These are phyloP conservation scores for Physella acuta DNA, from an alignment of 1,140 invertebrate genomes.

Conservation along the genomic window DNA sequence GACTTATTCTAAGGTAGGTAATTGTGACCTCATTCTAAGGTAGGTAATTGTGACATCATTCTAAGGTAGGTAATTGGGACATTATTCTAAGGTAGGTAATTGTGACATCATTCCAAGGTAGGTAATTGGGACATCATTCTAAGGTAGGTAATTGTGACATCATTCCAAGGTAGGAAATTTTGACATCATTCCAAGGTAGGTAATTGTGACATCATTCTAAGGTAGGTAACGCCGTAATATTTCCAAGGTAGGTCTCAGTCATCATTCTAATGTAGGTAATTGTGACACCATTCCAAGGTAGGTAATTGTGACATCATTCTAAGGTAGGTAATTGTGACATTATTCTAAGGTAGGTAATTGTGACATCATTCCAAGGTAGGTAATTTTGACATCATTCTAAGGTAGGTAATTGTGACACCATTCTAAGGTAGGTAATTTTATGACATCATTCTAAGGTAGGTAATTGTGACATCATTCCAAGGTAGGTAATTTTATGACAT, in stretches of 20 bases:
- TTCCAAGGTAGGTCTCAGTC: neutral
- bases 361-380: neutral
- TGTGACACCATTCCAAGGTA: neutral
- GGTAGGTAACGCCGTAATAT: neutral
- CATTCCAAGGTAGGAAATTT: neutral
- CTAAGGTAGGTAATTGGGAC: neutral
- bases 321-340: neutral
- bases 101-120: neutral
- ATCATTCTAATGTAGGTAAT: neutral
- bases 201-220: neutral
- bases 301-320: neutral
- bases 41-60: neutral
- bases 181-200: neutral
- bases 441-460: neutral
- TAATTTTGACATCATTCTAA: neutral
- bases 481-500: neutral
- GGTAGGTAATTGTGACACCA: neutral
- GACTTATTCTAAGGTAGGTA: neutral
- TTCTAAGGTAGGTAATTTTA: neutral
- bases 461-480: neutral
- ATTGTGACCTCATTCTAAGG: neutral
- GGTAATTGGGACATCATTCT: neutral
- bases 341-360: neutral
- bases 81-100: neutral
- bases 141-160: neutral